Evolutionary conservation across 2,797 vertebrate genomes (phyloP).

Genomic region (Poeciliopsis presidionis): DNA sequence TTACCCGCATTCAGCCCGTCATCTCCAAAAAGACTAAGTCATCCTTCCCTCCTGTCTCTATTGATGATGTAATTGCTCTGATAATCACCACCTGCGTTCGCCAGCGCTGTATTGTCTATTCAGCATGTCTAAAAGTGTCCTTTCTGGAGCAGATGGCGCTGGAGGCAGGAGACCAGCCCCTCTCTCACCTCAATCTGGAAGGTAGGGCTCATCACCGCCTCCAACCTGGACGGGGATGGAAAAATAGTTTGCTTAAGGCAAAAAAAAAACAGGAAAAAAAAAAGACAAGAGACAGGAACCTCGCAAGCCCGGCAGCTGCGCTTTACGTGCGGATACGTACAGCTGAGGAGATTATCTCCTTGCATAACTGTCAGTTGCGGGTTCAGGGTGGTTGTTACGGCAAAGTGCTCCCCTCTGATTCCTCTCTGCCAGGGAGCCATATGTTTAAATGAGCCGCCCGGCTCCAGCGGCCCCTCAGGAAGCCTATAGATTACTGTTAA

Average conservation of each 20-base stretch:
- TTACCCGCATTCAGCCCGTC: conserved; percentile 6
- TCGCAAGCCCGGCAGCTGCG: conserved; percentile 33
- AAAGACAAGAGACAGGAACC: conserved; percentile 47
- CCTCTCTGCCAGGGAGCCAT: conserved; percentile 44
- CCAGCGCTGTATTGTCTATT: conserved; percentile 76
- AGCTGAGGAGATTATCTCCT: conserved; percentile 42
- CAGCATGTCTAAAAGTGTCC: conserved; percentile 81
- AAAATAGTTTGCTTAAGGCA: conserved; percentile 68
- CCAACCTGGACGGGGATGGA: conserved; percentile 49
- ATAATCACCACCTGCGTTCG: conserved; percentile 69
- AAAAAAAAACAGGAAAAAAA: conserved; percentile 31
- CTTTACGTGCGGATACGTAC: conserved; percentile 39
- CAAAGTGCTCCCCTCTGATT: conserved; percentile 34
- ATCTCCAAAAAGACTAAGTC: conserved; percentile 29
- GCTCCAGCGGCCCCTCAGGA: conserved; percentile 55
- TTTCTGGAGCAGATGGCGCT: conserved; percentile 80
- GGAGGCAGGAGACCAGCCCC: conserved; percentile 81
- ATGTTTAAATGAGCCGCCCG: conserved; percentile 46
- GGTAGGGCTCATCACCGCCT: conserved; percentile 65
- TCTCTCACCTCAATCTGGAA: conserved; percentile 79
- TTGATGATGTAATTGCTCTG: conserved; percentile 73
- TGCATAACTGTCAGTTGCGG: conserved; percentile 36
- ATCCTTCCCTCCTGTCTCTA: conserved; percentile 55
- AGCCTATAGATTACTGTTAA: conserved; percentile 71
- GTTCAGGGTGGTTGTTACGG: conserved; percentile 40